A percentile compares a stretch with the other conserved stretches of the same genome.
These are phyloP conservation scores for Lanius collurio DNA, from an alignment of 2,113 vertebrate genomes.

Conservation along the genomic window DNA sequence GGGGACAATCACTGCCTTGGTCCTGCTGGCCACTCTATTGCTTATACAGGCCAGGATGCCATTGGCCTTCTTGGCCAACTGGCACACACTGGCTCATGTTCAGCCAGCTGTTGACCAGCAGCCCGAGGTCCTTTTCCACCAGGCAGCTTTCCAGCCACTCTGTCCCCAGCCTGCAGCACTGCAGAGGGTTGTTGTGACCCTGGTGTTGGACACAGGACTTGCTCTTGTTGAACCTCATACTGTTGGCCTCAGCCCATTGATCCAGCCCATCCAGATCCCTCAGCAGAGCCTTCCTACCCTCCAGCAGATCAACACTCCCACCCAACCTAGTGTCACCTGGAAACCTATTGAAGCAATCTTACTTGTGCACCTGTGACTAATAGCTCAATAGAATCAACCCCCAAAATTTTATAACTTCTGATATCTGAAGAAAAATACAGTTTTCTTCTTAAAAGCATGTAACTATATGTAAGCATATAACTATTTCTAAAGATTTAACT, in stretches of 20 bases:
- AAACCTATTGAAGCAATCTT: not conserved
- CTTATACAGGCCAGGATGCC: not conserved
- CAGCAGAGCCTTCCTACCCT: not conserved
- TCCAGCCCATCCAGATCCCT: not conserved
- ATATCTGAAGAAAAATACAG: not conserved
- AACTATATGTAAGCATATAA: not conserved
- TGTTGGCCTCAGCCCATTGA: rapidly evolving
- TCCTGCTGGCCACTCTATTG: not conserved
- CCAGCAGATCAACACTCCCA: not conserved
- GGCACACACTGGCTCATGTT: not conserved
- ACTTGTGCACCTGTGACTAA: not conserved
- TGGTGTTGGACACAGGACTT: not conserved
- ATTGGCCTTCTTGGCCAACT: not conserved
- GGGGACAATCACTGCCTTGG: not conserved
- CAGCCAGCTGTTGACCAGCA: not conserved
- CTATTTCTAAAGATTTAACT: not conserved
- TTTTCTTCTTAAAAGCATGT: not conserved
- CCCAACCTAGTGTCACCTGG: not conserved
- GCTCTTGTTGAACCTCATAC: not conserved
- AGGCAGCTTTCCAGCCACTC: not conserved
- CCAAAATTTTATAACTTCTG: not conserved
- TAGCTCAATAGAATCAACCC: not conserved
- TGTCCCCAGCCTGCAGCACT: not conserved
- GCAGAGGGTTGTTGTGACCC: not conserved
- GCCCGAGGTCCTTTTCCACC: not conserved